phyloP scores from a whole-genome alignment of 2,113 vertebrate genomes.

The Otis tarda region DNA sequence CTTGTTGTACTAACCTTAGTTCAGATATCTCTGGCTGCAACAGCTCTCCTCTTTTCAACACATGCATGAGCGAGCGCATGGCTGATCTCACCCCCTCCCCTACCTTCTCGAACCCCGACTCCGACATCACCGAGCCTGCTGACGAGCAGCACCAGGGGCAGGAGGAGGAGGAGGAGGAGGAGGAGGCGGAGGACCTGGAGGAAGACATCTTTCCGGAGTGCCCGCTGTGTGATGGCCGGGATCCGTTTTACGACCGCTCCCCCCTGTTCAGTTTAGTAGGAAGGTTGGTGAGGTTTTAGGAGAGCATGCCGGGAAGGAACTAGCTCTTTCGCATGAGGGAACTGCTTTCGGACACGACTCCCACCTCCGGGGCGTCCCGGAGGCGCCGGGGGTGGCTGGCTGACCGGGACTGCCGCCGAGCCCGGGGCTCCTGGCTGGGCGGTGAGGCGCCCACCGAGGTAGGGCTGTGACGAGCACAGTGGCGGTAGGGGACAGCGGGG shows the following conservation, averaged over 20 bases:
- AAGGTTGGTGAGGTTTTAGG: slow-evolving; percentile 99
- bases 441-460: not conserved
- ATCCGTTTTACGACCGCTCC: slow-evolving; percentile 99
- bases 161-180: slow-evolving; percentile 82
- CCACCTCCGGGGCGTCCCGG: not conserved
- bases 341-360: slow-evolving; percentile 69
- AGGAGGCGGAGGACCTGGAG: slow-evolving; percentile 83
- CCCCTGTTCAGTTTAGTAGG: slow-evolving; percentile 99
- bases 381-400: not conserved
- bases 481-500: not conserved
- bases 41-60: slow-evolving; percentile 98
- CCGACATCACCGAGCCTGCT: slow-evolving; percentile 95
- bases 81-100: slow-evolving; percentile 98
- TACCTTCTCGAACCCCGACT: slow-evolving; percentile 93
- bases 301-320: slow-evolving; percentile 95
- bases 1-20: slow-evolving; percentile 90
- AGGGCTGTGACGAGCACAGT: not conserved
- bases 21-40: slow-evolving; percentile 94
- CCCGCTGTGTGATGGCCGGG: slow-evolving; percentile 90
- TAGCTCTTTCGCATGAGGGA: slow-evolving; percentile 92
- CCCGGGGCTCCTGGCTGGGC: not conserved
- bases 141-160: slow-evolving; percentile 89
- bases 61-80: slow-evolving; percentile 99
- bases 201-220: slow-evolving; percentile 95
- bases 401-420: not conserved